Percentiles rank a stretch among this genome's conserved stretches.
phyloP scores from a whole-genome alignment of 1,140 invertebrate genomes.

The Adelges cooleyi region DNA sequence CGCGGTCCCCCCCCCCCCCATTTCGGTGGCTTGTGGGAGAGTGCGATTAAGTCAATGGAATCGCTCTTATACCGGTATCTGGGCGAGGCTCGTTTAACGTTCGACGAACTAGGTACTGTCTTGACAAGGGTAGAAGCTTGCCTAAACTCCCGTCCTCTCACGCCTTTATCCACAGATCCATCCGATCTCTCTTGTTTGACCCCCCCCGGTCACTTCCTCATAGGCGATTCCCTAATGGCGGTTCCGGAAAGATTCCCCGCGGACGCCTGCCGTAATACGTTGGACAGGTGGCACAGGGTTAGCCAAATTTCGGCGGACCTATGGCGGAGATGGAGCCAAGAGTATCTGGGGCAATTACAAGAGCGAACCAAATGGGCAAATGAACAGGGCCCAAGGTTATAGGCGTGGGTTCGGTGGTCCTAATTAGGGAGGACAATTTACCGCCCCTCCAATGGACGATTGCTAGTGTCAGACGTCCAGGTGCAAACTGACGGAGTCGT shows the following conservation, averaged over 20 bases:
- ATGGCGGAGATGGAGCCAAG: slow-evolving; percentile 34
- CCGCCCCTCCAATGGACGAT: neutral
- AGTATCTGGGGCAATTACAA: slow-evolving; percentile 35
- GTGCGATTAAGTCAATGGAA: slow-evolving; percentile 32
- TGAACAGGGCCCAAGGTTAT: neutral
- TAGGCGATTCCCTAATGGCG: slow-evolving; percentile 23
- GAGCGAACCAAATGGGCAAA: slow-evolving; percentile 23
- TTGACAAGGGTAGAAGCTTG: slow-evolving; percentile 35
- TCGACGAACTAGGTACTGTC: slow-evolving; percentile 35
- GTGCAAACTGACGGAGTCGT: too few species aligned
- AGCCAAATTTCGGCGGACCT: slow-evolving; percentile 26
- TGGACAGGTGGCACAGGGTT: slow-evolving; percentile 29
- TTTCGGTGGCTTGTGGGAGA: slow-evolving; percentile 34
- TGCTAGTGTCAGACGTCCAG: too few species aligned
- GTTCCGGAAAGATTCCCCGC: slow-evolving; percentile 11
- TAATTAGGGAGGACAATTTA: neutral
- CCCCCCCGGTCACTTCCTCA: slow-evolving; percentile 35
- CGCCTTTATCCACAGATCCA: neutral
- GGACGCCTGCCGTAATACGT: slow-evolving; percentile 24
- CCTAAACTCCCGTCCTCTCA: too few species aligned
- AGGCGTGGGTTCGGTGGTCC: neutral
- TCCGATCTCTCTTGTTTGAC: slow-evolving; percentile 16
- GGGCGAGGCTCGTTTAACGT: slow-evolving; percentile 31
- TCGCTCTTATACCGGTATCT: neutral
- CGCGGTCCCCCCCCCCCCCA: slow-evolving; percentile 6